A percentile compares a stretch with the other conserved stretches of the same genome.
Evolutionary conservation across 2,888 invertebrate species (phyloP).

Genomic region (Lissonota sp.): DNA sequence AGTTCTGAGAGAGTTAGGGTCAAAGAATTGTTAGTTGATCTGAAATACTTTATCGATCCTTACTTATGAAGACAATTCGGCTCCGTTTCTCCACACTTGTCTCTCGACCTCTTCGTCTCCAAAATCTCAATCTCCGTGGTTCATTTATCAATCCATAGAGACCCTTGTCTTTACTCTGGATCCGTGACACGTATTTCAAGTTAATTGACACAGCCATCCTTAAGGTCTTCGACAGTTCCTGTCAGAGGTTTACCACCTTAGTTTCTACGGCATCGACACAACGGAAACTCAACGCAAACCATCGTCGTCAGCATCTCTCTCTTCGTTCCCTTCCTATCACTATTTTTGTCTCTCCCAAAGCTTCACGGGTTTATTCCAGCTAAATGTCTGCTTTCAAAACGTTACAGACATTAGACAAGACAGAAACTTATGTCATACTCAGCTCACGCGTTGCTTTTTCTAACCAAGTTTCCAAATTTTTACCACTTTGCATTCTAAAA

Average conservation of each 20-base stretch:
- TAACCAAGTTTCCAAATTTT: too few relatives aligned
- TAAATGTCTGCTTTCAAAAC: not conserved
- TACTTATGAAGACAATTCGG: too few relatives aligned
- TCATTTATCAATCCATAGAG: slow-evolving; percentile 16
- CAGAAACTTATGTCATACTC: too few relatives aligned
- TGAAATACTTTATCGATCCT: too few relatives aligned
- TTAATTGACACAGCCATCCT: slow-evolving; percentile 41
- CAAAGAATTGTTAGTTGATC: too few relatives aligned
- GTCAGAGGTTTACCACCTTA: slow-evolving; percentile 19
- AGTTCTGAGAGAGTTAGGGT: too few relatives aligned
- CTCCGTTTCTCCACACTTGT: too few relatives aligned
- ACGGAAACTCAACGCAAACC: not conserved
- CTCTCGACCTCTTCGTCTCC: too few relatives aligned
- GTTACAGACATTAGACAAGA: too few relatives aligned
- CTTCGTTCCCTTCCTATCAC: not conserved
- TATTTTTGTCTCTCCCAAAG: not conserved
- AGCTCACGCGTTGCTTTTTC: too few relatives aligned
- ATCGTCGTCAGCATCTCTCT: slow-evolving; percentile 3
- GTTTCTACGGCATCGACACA: slow-evolving; percentile 37
- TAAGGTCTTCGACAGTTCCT: slow-evolving; percentile 42
- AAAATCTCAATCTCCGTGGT: slow-evolving; percentile 1
- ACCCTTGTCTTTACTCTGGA: slow-evolving; percentile 6
- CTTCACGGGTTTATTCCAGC: not conserved
- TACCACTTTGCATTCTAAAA: too few relatives aligned
- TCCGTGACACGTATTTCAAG: slow-evolving; percentile 42